Evolutionary conservation across 2,888 invertebrate genomes (phyloP).

Genomic region (Mechanitis messenoides): DNA sequence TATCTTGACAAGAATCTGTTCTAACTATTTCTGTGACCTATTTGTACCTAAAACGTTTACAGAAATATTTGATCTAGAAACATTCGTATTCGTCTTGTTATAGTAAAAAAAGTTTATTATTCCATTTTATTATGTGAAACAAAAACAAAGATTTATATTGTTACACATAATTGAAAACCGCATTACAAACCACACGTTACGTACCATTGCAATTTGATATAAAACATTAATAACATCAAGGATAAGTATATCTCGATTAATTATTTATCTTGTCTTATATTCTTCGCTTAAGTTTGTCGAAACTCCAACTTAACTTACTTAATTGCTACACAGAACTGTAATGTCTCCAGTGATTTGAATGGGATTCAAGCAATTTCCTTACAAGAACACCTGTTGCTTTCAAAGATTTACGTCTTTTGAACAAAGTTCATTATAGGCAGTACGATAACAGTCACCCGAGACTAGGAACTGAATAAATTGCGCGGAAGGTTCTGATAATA

Average conservation of each 20-base stretch:
- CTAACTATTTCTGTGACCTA: background rate
- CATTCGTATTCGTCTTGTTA: background rate
- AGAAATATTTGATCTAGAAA: background rate
- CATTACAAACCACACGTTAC: background rate
- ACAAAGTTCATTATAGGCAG: constrained; percentile 12
- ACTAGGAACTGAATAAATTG: constrained; percentile 11
- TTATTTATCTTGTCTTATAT: background rate
- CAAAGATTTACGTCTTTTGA: constrained; percentile 9
- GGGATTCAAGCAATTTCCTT: background rate
- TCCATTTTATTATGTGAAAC: too few species aligned
- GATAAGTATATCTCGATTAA: background rate
- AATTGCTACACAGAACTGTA: background rate
- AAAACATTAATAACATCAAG: background rate
- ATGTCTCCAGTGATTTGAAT: background rate
- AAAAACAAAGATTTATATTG: too few species aligned
- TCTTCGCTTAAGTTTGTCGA: background rate
- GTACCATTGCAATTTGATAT: background rate
- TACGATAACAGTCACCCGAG: constrained; percentile 10
- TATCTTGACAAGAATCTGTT: constrained; percentile 5
- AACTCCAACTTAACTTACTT: background rate
- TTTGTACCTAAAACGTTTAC: background rate
- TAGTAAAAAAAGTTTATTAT: too few species aligned
- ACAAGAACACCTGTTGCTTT: constrained; percentile 18
- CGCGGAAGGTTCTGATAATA: constrained; percentile 3
- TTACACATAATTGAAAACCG: background rate